These are phyloP conservation scores for Paracyclopina nana DNA, from an alignment of 1,140 invertebrate genomes.

Conservation along the genomic window DNA sequence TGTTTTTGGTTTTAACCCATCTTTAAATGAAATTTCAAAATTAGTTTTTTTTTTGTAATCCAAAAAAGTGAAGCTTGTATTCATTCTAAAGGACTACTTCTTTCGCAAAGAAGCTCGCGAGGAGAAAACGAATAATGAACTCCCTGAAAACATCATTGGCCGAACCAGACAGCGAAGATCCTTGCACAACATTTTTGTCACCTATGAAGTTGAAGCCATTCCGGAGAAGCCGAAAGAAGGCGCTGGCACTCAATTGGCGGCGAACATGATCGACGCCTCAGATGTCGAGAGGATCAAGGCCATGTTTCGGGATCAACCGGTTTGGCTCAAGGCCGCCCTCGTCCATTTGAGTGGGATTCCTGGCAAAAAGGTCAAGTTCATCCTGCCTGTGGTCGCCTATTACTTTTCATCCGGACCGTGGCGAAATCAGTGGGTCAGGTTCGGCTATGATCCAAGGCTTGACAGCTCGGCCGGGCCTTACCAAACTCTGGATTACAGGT, in stretches of 20 bases:
- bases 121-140: constrained; percentile 20
- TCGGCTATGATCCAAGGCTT: constrained; percentile 65
- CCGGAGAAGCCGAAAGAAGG: constrained; percentile 19
- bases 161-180: constrained; percentile 33
- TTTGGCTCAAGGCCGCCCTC: constrained; percentile 61
- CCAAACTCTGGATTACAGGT: constrained; percentile 65
- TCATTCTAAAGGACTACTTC: background rate
- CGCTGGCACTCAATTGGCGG: constrained; percentile 20
- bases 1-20: no score
- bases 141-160: constrained; percentile 30
- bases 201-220: constrained; percentile 21
- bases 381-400: constrained; percentile 58
- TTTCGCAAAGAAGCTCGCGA: constrained; percentile 18
- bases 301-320: constrained; percentile 37
- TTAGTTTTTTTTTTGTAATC: constrained; percentile 20
- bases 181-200: constrained; percentile 31
- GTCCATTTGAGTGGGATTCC: constrained; percentile 40
- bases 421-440: constrained; percentile 58
- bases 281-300: constrained; percentile 18
- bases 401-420: constrained; percentile 71
- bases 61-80: constrained; percentile 27
- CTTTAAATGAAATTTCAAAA: constrained; percentile 20
- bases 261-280: constrained; percentile 20
- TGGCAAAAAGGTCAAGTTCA: constrained; percentile 43
- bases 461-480: constrained; percentile 53